phyloP scores from a whole-genome alignment of 2,888 invertebrate species.

The Pharmacophagus antenor region DNA sequence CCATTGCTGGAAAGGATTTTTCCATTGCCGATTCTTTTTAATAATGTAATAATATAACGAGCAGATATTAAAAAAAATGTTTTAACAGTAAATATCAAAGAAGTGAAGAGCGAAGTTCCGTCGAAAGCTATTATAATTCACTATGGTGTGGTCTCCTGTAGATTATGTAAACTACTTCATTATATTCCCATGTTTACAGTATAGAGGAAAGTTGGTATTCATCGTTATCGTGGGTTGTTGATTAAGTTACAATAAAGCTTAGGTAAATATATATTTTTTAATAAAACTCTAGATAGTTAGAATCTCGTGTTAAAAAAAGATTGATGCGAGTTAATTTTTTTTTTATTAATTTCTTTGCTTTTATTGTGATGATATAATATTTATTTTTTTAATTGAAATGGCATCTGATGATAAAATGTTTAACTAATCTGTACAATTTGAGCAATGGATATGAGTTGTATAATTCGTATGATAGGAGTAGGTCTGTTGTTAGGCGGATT shows the following conservation, averaged over 20 bases:
- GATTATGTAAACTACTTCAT: conserved; percentile 38
- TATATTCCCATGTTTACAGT: conserved; percentile 16
- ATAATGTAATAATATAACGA: not conserved
- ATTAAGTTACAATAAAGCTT: conserved; percentile 17
- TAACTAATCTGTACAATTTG: no score
- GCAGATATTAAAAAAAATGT: conserved; percentile 1
- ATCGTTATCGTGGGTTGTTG: conserved; percentile 7
- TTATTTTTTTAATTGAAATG: no score
- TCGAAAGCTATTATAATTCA: conserved; percentile 33
- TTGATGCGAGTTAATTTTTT: no score
- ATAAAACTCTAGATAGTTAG: no score
- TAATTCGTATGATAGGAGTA: no score
- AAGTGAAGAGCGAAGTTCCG: conserved; percentile 25
- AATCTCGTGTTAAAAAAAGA: not conserved
- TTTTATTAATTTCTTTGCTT: no score
- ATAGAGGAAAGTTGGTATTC: conserved; percentile 10
- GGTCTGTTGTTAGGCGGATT: no score
- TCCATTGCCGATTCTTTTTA: not conserved
- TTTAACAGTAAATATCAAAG: conserved; percentile 25
- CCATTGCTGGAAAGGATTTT: not conserved
- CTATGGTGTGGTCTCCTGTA: conserved; percentile 34
- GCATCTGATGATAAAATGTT: no score
- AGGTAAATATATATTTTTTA: not conserved
- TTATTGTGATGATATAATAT: no score
- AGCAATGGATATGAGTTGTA: no score